These are phyloP conservation scores for honey bee (Apis mellifera) DNA, from an alignment of 1,140 invertebrate genomes.

Conservation along the genomic window Amel_HAv3.1 CM009931.2:5618001-5618500, in stretches of 20 bases:
- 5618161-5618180: background rate
- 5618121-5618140: background rate
- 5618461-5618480: background rate
- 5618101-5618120: background rate
- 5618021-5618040: slow-evolving; percentile 14
- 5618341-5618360: too few species aligned
- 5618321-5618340: too few species aligned
- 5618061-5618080: too few species aligned
- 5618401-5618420: background rate
- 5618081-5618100: background rate
- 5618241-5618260: too few species aligned
- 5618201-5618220: background rate
- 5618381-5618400: background rate
- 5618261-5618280: too few species aligned
- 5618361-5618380: background rate
- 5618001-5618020: slow-evolving; percentile 14
- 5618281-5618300: too few species aligned
- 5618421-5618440: background rate
- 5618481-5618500: slow-evolving; percentile 9
- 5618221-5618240: too few species aligned
- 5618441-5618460: background rate
- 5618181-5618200: background rate
- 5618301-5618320: too few species aligned
- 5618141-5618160: background rate
- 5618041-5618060: background rate